phyloP scores from a whole-genome alignment of 2,113 vertebrate genomes.

The Rhombomys opimus region DNA sequence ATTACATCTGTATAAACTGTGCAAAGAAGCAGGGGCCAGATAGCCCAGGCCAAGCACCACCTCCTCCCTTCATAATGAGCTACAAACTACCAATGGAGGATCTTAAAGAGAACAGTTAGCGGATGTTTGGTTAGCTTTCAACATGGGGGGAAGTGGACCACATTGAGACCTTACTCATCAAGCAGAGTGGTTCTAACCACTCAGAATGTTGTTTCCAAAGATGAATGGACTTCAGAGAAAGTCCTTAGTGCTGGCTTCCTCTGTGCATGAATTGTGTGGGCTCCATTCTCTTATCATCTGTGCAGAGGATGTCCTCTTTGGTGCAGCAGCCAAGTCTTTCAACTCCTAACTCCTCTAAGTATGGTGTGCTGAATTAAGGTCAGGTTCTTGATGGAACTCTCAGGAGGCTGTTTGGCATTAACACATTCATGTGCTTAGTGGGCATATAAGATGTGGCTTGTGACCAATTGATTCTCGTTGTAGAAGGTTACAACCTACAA shows the following conservation, averaged over 20 bases:
- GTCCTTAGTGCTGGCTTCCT: slow-evolving; percentile 80
- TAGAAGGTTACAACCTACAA: slow-evolving; percentile 52
- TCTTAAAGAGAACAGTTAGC: slow-evolving; percentile 94
- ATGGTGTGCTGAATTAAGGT: slow-evolving; percentile 73
- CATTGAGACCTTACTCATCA: slow-evolving; percentile 77
- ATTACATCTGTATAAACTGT: slow-evolving; percentile 98
- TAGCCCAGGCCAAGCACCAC: slow-evolving; percentile 86
- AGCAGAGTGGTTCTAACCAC: slow-evolving; percentile 82
- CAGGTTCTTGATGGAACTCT: slow-evolving; percentile 74
- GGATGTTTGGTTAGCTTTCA: slow-evolving; percentile 76
- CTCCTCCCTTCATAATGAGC: slow-evolving; percentile 87
- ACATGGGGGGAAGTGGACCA: slow-evolving; percentile 84
- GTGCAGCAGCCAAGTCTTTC: slow-evolving; percentile 74
- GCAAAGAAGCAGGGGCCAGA: slow-evolving; percentile 90
- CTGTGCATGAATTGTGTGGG: slow-evolving; percentile 58
- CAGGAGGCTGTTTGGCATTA: slow-evolving; percentile 74
- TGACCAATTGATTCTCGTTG: slow-evolving; percentile 52
- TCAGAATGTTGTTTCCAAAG: slow-evolving; percentile 82
- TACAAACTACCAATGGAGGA: slow-evolving; percentile 89
- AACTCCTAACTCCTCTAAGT: slow-evolving; percentile 73
- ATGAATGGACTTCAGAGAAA: slow-evolving; percentile 84
- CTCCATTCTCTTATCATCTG: slow-evolving; percentile 72
- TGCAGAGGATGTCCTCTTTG: slow-evolving; percentile 77
- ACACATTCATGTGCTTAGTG: slow-evolving; percentile 65
- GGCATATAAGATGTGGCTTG: slow-evolving; percentile 35